A percentile compares a stretch with the other conserved stretches of the same genome.
Evolutionary conservation across 2,113 vertebrate species (phyloP).

Genomic region (Rhipidura dahli): DNA sequence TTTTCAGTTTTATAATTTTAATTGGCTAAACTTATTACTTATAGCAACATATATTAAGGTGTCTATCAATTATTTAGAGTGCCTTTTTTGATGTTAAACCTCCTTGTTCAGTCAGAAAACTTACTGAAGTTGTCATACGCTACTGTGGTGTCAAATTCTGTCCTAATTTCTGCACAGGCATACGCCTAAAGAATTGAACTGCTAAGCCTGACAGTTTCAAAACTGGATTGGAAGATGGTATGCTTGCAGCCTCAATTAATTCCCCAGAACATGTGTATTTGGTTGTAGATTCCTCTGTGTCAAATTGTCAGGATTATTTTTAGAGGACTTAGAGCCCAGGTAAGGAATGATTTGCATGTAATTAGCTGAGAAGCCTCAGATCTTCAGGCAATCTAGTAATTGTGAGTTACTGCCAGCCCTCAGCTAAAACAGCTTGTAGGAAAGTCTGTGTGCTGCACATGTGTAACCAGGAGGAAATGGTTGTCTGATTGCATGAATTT

Average conservation of each 20-base stretch:
- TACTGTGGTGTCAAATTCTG: slow-evolving; percentile 9
- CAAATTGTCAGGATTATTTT: neutral
- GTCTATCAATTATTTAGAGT: neutral
- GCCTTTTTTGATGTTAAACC: neutral
- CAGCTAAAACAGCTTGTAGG: neutral
- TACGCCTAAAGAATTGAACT: neutral
- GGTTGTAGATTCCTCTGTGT: neutral
- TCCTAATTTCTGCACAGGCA: neutral
- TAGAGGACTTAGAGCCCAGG: neutral
- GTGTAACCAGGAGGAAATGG: neutral
- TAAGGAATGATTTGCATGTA: neutral
- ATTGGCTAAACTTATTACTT: neutral
- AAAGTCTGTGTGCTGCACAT: neutral
- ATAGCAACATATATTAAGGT: neutral
- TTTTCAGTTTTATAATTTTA: slow-evolving; percentile 24
- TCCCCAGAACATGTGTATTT: neutral
- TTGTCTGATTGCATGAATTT: neutral
- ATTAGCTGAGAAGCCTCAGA: neutral
- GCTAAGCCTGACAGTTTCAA: neutral
- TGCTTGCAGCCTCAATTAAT: neutral
- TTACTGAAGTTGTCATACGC: neutral
- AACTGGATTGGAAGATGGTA: neutral
- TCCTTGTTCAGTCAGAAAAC: neutral
- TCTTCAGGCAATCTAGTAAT: neutral
- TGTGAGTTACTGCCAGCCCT: neutral